A percentile compares a stretch with the other conserved stretches of the same genome.
phyloP scores from a whole-genome alignment of 2,113 vertebrate genomes.

The Chunga burmeisteri region DNA sequence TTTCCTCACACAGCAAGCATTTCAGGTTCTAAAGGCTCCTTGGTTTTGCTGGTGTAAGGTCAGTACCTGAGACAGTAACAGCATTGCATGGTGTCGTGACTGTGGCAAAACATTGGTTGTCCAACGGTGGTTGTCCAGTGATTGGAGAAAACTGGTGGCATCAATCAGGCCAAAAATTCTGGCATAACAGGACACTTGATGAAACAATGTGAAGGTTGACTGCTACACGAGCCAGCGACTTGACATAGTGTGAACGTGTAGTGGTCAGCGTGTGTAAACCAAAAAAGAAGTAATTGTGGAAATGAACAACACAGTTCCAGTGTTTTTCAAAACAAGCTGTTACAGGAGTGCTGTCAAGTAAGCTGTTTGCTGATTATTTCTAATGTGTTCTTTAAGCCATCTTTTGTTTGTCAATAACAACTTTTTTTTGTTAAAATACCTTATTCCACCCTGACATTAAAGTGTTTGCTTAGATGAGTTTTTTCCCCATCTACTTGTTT shows the following conservation, averaged over 20 bases:
- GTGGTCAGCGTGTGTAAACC: not conserved
- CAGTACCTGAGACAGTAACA: not conserved
- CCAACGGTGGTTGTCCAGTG: accelerated
- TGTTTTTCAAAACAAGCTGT: not conserved
- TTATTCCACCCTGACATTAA: not conserved
- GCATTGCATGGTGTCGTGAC: accelerated
- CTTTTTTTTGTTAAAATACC: not conserved
- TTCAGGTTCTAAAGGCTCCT: not conserved
- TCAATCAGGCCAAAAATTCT: not conserved
- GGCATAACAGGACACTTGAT: accelerated
- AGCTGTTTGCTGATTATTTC: not conserved
- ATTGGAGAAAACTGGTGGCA: not conserved
- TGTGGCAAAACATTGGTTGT: not conserved
- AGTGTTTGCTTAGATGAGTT: not conserved
- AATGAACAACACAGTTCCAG: not conserved
- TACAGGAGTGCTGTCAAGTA: not conserved
- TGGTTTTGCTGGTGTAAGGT: not conserved
- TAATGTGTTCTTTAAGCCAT: not conserved
- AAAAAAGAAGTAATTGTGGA: not conserved
- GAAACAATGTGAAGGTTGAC: not conserved
- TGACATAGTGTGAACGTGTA: accelerated
- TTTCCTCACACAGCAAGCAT: not conserved
- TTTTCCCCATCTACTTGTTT: not conserved
- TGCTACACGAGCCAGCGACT: accelerated
- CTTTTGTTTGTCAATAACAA: not conserved